Percentiles rank a stretch among this genome's conserved stretches.
Evolutionary conservation across 1,140 invertebrate genomes (phyloP).

Genomic region (Oryctes rhinoceros): DNA sequence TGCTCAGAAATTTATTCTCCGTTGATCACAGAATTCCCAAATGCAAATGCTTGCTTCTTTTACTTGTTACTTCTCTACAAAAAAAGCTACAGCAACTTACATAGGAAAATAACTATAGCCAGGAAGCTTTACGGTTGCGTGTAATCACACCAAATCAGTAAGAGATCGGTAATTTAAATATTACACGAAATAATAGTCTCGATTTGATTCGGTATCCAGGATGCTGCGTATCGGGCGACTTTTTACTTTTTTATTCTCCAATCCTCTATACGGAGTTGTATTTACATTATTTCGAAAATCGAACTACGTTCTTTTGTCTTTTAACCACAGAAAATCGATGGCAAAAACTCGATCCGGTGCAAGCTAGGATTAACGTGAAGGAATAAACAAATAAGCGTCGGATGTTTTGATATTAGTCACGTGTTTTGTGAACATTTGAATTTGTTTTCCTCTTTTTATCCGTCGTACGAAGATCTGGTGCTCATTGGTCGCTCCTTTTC

Average conservation of each 20-base stretch:
- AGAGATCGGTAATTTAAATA: constrained; percentile 25
- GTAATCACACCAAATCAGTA: constrained; percentile 13
- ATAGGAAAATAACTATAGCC: too few species aligned
- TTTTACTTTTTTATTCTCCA: not conserved
- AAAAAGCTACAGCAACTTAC: too few species aligned
- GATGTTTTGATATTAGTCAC: not conserved
- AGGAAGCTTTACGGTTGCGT: constrained; percentile 20
- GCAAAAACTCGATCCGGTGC: not conserved
- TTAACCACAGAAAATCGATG: constrained; percentile 6
- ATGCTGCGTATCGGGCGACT: not conserved
- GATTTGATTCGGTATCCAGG: constrained; percentile 6
- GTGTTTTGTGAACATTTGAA: not conserved
- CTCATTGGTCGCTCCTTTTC: not conserved
- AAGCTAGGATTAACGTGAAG: not conserved
- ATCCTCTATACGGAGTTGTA: not conserved
- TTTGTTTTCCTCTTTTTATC: not conserved
- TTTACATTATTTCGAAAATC: not conserved
- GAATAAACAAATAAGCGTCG: constrained; percentile 2
- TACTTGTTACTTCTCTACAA: too few species aligned
- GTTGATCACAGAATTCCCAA: too few species aligned
- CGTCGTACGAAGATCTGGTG: too few species aligned
- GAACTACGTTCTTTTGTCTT: not conserved
- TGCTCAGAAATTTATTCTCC: too few species aligned
- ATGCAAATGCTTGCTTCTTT: too few species aligned
- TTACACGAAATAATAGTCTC: constrained; percentile 26